Conservation (phyloP, 2,113 vertebrate species). For the Cyrtonyx montezumae region DNA sequence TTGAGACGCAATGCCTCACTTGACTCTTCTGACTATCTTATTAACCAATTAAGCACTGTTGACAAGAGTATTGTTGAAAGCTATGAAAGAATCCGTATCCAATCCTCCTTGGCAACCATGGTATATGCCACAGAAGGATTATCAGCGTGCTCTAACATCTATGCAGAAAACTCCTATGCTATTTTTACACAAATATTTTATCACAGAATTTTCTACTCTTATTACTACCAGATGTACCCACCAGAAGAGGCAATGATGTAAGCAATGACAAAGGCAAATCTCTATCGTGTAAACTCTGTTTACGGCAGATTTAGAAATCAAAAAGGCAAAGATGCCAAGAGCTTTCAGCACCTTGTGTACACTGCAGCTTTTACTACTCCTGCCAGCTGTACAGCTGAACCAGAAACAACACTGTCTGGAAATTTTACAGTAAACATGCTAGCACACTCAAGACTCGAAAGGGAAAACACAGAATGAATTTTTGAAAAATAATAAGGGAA, state of each 20-base stretch:
- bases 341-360: conserved; percentile 12
- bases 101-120: conserved; percentile 32
- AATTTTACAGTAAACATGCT: neutral
- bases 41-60: conserved; percentile 32
- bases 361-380: conserved; percentile 11
- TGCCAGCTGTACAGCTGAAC: conserved; percentile 44
- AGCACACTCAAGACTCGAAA: neutral
- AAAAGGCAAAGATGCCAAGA: neutral
- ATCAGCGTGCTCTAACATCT: neutral
- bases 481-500: neutral
- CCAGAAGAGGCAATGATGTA: neutral
- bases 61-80: conserved; percentile 12
- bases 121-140: conserved; percentile 10
- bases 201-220: neutral
- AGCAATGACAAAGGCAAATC: neutral
- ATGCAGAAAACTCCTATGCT: neutral
- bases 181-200: conserved; percentile 1
- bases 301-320: neutral
- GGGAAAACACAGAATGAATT: neutral
- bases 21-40: neutral
- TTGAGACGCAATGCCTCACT: neutral
- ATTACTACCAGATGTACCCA: neutral
- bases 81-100: neutral
- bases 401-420: neutral
- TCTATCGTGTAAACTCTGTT: neutral